phyloP scores from a whole-genome alignment of 2,113 vertebrate species.

The Halichoeres trimaculatus region DNA sequence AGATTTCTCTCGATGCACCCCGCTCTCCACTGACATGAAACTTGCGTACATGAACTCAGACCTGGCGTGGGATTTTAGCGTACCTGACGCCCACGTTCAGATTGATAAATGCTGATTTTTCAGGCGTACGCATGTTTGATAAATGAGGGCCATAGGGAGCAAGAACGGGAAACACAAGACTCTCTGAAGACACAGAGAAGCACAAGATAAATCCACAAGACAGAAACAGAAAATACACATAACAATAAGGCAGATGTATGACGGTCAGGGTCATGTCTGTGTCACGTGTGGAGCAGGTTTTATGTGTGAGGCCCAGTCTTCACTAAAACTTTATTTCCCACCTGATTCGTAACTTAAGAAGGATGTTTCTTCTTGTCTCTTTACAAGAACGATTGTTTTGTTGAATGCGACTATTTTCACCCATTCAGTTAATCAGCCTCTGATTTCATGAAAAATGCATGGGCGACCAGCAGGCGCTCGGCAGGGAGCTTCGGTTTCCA shows the following conservation, averaged over 20 bases:
- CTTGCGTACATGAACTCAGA: no score
- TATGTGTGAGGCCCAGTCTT: not conserved
- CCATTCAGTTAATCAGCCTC: conserved; percentile 72
- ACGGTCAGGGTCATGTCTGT: not conserved
- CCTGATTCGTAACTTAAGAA: conserved; percentile 14
- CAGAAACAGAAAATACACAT: no score
- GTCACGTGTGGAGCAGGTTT: not conserved
- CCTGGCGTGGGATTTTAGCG: no score
- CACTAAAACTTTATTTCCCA: not conserved
- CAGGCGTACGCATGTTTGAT: no score
- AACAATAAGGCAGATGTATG: not conserved
- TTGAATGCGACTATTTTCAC: conserved; percentile 54
- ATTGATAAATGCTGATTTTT: no score
- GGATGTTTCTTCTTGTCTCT: conserved; percentile 32
- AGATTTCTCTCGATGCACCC: no score
- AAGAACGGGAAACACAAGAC: no score
- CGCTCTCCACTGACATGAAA: no score
- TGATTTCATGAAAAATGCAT: conserved; percentile 84
- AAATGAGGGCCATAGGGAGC: no score
- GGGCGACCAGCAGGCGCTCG: conserved; percentile 61
- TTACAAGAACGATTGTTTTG: conserved; percentile 50
- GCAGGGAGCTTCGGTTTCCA: conserved; percentile 58
- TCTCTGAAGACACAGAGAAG: no score
- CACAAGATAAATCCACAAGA: no score
- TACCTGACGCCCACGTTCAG: no score